phyloP scores from a whole-genome alignment of 2,888 invertebrate species.

The Watsonalla cultraria region DNA sequence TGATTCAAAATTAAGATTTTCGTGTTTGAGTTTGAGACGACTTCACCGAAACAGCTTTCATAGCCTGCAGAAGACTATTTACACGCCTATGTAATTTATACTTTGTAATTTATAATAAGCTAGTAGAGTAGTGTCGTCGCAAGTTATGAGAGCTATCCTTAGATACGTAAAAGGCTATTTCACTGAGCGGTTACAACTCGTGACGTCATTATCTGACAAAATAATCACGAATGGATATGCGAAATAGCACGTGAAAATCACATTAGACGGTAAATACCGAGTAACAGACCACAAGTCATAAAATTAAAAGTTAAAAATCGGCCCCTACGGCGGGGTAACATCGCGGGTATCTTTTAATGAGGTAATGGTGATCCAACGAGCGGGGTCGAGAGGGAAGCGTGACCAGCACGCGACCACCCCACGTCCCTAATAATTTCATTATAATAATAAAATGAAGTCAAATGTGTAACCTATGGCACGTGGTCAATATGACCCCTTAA shows the following conservation, averaged over 20 bases:
- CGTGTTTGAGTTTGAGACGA: too few relatives aligned
- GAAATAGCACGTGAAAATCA: constrained; percentile 52
- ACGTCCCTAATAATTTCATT: constrained; percentile 65
- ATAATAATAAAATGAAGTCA: constrained; percentile 71
- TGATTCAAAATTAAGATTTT: too few relatives aligned
- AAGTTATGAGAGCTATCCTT: too few relatives aligned
- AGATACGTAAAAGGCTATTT: too few relatives aligned
- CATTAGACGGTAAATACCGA: constrained; percentile 39
- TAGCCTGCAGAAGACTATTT: too few relatives aligned
- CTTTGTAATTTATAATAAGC: too few relatives aligned
- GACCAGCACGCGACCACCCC: constrained; percentile 53
- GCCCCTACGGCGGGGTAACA: constrained; percentile 40
- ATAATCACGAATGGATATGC: too few relatives aligned
- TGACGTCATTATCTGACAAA: too few relatives aligned
- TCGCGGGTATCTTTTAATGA: constrained; percentile 63
- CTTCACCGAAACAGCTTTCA: too few relatives aligned
- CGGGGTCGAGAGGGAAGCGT: constrained; percentile 37
- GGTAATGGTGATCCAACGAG: constrained; percentile 53
- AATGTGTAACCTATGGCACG: constrained; percentile 70
- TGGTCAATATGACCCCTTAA: constrained; percentile 46
- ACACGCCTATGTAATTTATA: too few relatives aligned
- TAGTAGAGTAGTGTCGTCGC: too few relatives aligned
- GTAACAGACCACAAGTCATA: constrained; percentile 48
- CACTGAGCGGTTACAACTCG: too few relatives aligned
- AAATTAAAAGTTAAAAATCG: constrained; percentile 69